Conservation (phyloP, 1,140 invertebrate species). For the Tribolium castaneum region DNA sequence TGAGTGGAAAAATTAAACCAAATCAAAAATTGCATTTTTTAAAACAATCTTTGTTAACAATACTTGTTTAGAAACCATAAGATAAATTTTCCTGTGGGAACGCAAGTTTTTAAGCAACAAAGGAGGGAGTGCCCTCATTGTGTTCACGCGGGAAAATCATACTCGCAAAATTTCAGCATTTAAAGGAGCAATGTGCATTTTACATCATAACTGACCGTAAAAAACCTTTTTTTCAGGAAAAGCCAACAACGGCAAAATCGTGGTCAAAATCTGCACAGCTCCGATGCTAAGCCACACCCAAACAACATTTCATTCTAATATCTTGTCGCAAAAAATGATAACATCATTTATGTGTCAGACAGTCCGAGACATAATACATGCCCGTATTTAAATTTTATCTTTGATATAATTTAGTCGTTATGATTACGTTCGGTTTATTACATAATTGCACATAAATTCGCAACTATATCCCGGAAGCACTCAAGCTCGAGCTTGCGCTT, state of each 20-base stretch:
- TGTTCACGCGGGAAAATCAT: too few species aligned
- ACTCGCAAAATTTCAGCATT: too few species aligned
- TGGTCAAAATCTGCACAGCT: not conserved
- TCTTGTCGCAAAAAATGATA: not conserved
- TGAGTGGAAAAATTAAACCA: too few species aligned
- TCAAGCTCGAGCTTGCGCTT: not conserved
- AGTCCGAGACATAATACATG: not conserved
- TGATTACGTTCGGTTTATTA: conserved; percentile 3
- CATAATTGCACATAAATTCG: conserved; percentile 28
- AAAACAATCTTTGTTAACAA: too few species aligned
- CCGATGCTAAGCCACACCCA: not conserved
- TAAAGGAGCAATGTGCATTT: too few species aligned
- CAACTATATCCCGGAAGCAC: conserved; percentile 16
- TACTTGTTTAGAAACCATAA: too few species aligned
- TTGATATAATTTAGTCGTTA: conserved; percentile 23
- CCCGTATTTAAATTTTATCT: not conserved
- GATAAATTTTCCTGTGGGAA: too few species aligned
- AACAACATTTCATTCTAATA: conserved; percentile 7
- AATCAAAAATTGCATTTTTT: too few species aligned
- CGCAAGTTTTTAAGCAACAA: too few species aligned
- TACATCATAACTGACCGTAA: too few species aligned
- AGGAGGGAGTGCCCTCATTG: too few species aligned
- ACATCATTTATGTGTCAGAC: not conserved
- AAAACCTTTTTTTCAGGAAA: too few species aligned
- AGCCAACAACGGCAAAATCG: not conserved